Percentiles rank a stretch among this genome's conserved stretches.
These are phyloP conservation scores for Odontomyia ornata DNA, from an alignment of 2,888 invertebrate genomes.

Conservation along the genomic window DNA sequence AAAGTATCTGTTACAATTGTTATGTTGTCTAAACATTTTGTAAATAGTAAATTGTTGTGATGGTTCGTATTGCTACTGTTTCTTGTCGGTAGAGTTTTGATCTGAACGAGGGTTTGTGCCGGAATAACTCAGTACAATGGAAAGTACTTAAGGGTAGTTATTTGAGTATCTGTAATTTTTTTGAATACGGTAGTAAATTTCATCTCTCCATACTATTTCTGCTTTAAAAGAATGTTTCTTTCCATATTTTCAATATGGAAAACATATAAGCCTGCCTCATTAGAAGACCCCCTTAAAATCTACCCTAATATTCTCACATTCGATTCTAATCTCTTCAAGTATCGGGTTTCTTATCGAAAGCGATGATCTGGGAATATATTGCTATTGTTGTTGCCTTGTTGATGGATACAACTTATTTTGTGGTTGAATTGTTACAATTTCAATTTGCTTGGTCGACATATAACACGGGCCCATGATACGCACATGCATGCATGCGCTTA, in stretches of 20 bases:
- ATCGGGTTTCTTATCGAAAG: constrained; percentile 58
- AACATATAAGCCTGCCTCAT: no score
- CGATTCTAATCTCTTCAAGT: constrained; percentile 52
- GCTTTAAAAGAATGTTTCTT: no score
- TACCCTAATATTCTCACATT: not conserved
- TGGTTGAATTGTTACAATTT: constrained; percentile 48
- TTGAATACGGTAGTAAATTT: no score
- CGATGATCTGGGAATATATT: constrained; percentile 54
- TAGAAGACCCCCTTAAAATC: constrained; percentile 29
- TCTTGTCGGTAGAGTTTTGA: not conserved
- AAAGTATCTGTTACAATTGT: constrained; percentile 50
- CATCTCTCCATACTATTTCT: no score
- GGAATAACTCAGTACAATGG: not conserved
- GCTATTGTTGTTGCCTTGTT: constrained; percentile 27
- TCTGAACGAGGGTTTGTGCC: not conserved
- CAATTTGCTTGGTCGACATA: constrained; percentile 1
- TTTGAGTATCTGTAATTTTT: no score
- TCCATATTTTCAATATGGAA: no score
- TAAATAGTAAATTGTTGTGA: constrained; percentile 33
- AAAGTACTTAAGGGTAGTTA: not conserved
- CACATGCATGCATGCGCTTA: not conserved
- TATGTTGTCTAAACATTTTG: constrained; percentile 52
- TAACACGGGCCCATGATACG: not conserved
- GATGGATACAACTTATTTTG: constrained; percentile 49
- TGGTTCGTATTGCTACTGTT: constrained; percentile 12